phyloP scores from a whole-genome alignment of 1,140 invertebrate genomes.

The Musca vetustissima region DNA sequence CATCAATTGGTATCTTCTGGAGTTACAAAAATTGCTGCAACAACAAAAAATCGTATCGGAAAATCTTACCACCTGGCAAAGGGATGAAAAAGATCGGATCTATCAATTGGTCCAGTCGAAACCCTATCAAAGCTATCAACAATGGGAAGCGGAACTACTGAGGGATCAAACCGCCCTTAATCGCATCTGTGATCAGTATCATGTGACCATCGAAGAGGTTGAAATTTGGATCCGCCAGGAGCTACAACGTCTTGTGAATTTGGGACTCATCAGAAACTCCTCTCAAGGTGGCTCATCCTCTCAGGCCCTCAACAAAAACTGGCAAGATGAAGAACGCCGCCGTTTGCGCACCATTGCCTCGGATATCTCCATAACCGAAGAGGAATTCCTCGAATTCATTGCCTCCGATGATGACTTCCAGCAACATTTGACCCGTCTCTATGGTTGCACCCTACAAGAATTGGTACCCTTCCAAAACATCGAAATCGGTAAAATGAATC shows the following conservation, averaged over 20 bases:
- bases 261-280: constrained; percentile 37
- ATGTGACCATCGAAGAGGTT: constrained; percentile 39
- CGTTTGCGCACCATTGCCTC: constrained; percentile 39
- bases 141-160: constrained; percentile 35
- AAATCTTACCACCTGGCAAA: constrained; percentile 36
- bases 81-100: constrained; percentile 38
- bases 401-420: constrained; percentile 39
- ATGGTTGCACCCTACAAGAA: constrained; percentile 34
- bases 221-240: constrained; percentile 38
- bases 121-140: constrained; percentile 27
- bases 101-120: constrained; percentile 35
- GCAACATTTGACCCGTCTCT: constrained; percentile 36
- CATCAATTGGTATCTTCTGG: constrained; percentile 41
- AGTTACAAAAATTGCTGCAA: constrained; percentile 40
- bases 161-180: constrained; percentile 28
- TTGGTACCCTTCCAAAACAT: constrained; percentile 45
- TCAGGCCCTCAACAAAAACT: constrained; percentile 29
- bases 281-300: background rate
- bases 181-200: constrained; percentile 33
- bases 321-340: constrained; percentile 40
- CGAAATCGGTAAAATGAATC: constrained; percentile 31
- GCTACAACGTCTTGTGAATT: constrained; percentile 34
- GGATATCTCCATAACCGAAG: constrained; percentile 38
- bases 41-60: constrained; percentile 35
- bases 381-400: constrained; percentile 44